Base-by-base conservation (phyloP, 2,113 vertebrate genomes). In the Perca schrenkii region DNA sequence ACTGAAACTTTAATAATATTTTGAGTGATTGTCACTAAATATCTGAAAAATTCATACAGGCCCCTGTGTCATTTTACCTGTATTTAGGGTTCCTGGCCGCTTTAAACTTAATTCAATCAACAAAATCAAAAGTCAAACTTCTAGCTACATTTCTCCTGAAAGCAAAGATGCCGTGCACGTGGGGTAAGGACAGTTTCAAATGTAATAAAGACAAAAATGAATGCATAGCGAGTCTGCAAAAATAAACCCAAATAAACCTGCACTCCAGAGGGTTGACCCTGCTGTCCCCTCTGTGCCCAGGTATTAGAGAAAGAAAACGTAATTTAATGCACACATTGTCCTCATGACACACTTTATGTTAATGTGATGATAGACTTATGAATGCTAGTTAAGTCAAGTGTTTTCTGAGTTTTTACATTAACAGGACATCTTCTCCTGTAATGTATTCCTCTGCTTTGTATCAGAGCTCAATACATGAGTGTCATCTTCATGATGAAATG, bases 401-500 rank as follows among this genome's bases (percentile, higher is more conserved):
- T 57, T 25, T 22, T 50, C 47, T 22, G 72, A 74, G 46, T 50
- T 19, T 63, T 25, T 63, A 40, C 10, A 19, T 54, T 21, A 34
- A 12, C 28, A 43, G 66, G 13, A 47, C 10, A 36, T 28, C 12
- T 16, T 3, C 14, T 31, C n/a, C 50, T 72, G 36, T 61, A 53
- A 25, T 40, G 21, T 17, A 50, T 58, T 79, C 19, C 25, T 16
- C 61, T 58, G 17, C 67, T 77, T 65, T 79, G 71, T 65, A 3
- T 78, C 31, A 47, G 21, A 66, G 47, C 52, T 53, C n/a, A 69
- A 52, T 28, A 22, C 46, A 60, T 12, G 49, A 73, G 68, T 86
- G 79, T 78, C 62, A 56, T 61, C 28, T 69, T 62, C 31, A 28
- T 87, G 82, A 85, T 62, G 62, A 62, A 72, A 87, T 80, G 67